Evolutionary conservation across 2,113 vertebrate genomes (phyloP).

Genomic region (Nyctibius bracteatus): DNA sequence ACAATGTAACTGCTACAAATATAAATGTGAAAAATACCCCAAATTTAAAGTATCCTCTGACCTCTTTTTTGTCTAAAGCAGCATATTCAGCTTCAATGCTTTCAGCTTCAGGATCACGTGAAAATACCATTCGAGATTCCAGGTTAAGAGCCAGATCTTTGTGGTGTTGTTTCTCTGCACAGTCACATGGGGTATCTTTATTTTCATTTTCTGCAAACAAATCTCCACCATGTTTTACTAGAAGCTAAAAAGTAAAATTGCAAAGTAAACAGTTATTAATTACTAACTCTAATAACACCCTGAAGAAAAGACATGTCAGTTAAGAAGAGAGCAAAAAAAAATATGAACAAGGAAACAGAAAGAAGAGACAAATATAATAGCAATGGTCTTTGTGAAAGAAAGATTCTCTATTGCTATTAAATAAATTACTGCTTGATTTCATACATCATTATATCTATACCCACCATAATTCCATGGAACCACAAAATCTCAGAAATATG

Average conservation of each 20-base stretch:
- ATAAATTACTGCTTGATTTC: background rate
- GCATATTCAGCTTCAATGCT: constrained; percentile 96
- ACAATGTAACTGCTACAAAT: background rate
- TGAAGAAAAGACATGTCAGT: background rate
- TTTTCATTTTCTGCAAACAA: constrained; percentile 97
- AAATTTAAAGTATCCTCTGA: constrained; percentile 50
- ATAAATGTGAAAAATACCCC: background rate
- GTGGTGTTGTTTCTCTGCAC: constrained; percentile 96
- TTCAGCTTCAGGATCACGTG: constrained; percentile 90
- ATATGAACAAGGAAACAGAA: background rate
- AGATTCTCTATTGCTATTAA: background rate
- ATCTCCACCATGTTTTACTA: constrained; percentile 90
- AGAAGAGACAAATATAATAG: background rate
- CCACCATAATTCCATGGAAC: background rate
- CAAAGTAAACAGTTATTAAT: constrained; percentile 6
- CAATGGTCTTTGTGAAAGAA: background rate
- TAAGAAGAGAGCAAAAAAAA: background rate
- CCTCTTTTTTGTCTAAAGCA: constrained; percentile 95
- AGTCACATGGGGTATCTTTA: constrained; percentile 97
- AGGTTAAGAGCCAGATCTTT: constrained; percentile 95
- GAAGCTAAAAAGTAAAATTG: constrained; percentile 71
- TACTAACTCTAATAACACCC: background rate
- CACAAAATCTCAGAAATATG: background rate
- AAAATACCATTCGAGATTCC: constrained; percentile 99
- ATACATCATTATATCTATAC: background rate